Base-by-base conservation (phyloP, 2,113 vertebrate genomes). In the Ochotona curzoniae region DNA sequence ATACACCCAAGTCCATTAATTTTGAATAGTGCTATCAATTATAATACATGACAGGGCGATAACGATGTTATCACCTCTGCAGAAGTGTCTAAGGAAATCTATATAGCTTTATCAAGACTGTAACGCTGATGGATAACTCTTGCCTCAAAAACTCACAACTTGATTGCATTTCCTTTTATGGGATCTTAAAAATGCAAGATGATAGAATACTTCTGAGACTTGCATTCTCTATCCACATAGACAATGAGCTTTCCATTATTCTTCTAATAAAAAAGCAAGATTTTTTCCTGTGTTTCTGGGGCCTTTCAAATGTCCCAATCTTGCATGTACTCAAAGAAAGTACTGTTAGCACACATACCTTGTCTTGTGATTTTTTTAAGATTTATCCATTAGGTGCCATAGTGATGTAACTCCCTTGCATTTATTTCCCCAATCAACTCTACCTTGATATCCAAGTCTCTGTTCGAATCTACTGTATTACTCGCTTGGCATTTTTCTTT, bases 1-100 rank as follows among this genome's bases (percentile, higher is more conserved):
- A 76, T 25, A 93, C 79, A 91, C 26, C 26, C n/a, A 97, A 97
- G 95, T 70, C 93, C 90, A 97, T 97, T 97, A 97, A 97, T 97
- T 98, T 97, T 96, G 88, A 97, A 97, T 89, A 90, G n/a, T 47
- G 15, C 74, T 91, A 96, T 98, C 92, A 97, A 91, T 96, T 97
- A 64, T 47, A 71, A 12, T 44, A 32, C 60, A 79, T 93, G 94
- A 54, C 94, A 95, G 21, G 32, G 51, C 86, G 83, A 95, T 96
- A 97, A 93, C 87, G 85, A 82, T 17, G 89, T 95, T 88, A 96
- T 94, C 87, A 91, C 54, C 81, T 97, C 88, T 97, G 79, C 69
- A 96, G 96, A 96, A 96, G 66, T 89, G 25, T 86, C 73, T 81
- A 75, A 51, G 11, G 28, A 95, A 87, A 21, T 8, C 85, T 1